phyloP scores from a whole-genome alignment of 2,888 invertebrate species.

The Chrysina gloriosa region DNA sequence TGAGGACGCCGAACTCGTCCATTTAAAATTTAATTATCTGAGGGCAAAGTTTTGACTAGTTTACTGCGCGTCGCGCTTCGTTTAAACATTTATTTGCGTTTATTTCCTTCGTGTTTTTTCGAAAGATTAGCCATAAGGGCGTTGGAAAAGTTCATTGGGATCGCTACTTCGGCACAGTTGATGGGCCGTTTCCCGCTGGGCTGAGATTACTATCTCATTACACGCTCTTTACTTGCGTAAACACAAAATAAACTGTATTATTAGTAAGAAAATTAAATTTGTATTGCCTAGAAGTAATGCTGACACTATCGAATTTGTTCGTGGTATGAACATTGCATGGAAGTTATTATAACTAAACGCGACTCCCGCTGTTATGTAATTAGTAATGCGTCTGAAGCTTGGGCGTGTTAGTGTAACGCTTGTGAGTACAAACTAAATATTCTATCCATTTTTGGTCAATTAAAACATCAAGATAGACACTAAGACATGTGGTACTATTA shows the following conservation, averaged over 20 bases:
- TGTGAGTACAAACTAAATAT: neutral
- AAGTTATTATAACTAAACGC: slow-evolving; percentile 22
- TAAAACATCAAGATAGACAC: slow-evolving; percentile 9
- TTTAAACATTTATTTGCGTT: slow-evolving; percentile 36
- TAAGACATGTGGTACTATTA: neutral
- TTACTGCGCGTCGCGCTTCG: slow-evolving; percentile 21
- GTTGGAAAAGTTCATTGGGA: neutral
- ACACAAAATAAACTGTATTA: slow-evolving; percentile 22
- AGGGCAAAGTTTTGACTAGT: slow-evolving; percentile 40
- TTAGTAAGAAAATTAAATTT: slow-evolving; percentile 28
- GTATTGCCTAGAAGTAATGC: slow-evolving; percentile 4
- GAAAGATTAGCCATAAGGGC: neutral
- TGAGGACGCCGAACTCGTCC: slow-evolving; percentile 31
- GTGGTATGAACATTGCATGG: neutral
- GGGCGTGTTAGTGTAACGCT: neutral
- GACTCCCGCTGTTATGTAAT: slow-evolving; percentile 27
- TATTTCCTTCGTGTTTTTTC: slow-evolving; percentile 11
- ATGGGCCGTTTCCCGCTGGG: slow-evolving; percentile 33
- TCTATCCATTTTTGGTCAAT: slow-evolving; percentile 16
- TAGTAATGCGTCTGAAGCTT: slow-evolving; percentile 22
- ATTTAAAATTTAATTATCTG: slow-evolving; percentile 39
- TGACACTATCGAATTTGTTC: neutral
- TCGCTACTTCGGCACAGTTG: slow-evolving; percentile 23
- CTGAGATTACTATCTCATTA: slow-evolving; percentile 35
- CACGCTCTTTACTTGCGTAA: slow-evolving; percentile 34